Evolutionary conservation across 2,888 invertebrate genomes (phyloP), one percentile per base, ranked within the genome.

Genomic region (Sialis lutaria): DNA sequence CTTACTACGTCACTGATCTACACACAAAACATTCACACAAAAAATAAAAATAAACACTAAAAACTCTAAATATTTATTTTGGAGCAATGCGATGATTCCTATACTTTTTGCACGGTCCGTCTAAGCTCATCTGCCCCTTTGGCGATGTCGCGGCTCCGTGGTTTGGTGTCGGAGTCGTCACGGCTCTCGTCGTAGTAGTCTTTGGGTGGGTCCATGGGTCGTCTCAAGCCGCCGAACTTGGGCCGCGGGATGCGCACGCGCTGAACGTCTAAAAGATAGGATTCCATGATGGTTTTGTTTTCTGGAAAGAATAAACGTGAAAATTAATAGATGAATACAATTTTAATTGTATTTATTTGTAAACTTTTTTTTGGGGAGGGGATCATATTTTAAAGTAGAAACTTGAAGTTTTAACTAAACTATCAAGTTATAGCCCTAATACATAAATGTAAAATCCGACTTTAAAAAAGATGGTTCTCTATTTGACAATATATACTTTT

Each of bases 201-300:
- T 63, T 86, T 80, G 8, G 83, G 83, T 10, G 83, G 83, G 58
- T 82, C 82, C 49, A 69, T 77, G 48, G 80, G 82, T 56, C 73
- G 79, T 58, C 70, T 61, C 45, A 61, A 60, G 31, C 59, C 67
- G 44, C 76, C 79, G 59, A 87, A 85, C 70, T 88, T 88, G 5
- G 88, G 88, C 53, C 88, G 74, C 31, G 88, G 88, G 56, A 88
- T 88, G 55, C 82, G 73, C 51, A 88, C 79, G 54, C 83, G 77
- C 64, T 87, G 86, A 43, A 88, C 82, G 63, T 88, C 86, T 53
- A 77, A 79, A 58, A 87, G 65, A 86, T 87, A 87, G 55, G 83
- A 80, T 61, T 88, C 88, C 87, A 88, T 88, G 55, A 52, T 59
- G 45, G 37, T 30, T 30, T 40, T 42, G 22, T 22, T 22, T 2